These are phyloP conservation scores for Carposina sasakii DNA, from an alignment of 1,140 invertebrate genomes.

Conservation along the genomic window DNA sequence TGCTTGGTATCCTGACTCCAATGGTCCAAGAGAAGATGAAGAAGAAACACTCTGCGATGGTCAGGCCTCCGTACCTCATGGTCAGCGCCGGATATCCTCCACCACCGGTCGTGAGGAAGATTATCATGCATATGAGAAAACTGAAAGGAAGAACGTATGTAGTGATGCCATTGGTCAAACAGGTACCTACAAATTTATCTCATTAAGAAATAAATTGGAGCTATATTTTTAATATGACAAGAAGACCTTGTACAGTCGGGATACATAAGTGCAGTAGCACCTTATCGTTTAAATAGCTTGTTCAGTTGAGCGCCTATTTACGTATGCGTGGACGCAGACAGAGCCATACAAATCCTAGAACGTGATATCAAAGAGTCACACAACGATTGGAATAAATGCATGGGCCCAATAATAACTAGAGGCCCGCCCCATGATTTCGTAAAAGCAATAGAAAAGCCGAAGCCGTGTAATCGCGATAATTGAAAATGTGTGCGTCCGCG, in stretches of 20 bases:
- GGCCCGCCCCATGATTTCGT: too few relatives aligned
- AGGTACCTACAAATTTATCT: too few relatives aligned
- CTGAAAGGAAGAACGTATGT: slow-evolving; percentile 1
- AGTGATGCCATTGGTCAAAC: not conserved
- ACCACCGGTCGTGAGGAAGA: slow-evolving; percentile 13
- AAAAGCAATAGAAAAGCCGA: too few relatives aligned
- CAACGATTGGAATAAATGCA: too few relatives aligned
- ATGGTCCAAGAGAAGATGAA: slow-evolving; percentile 5
- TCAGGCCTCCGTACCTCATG: not conserved
- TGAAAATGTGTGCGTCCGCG: too few relatives aligned
- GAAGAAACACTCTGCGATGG: slow-evolving; percentile 10
- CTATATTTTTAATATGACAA: not conserved
- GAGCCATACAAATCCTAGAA: too few relatives aligned
- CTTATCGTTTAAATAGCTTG: not conserved
- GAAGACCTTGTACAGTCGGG: not conserved
- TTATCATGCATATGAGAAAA: slow-evolving; percentile 7
- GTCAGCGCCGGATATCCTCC: slow-evolving; percentile 9
- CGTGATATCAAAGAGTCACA: too few relatives aligned
- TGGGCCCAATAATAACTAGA: too few relatives aligned
- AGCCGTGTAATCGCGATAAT: too few relatives aligned
- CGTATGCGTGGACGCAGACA: too few relatives aligned
- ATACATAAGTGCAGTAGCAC: not conserved
- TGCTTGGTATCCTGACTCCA: slow-evolving; percentile 10
- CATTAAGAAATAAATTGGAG: not conserved
- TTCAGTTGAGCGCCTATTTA: not conserved